Conservation (phyloP, 2,888 invertebrate species). For the Ochlodes sylvanus region DNA sequence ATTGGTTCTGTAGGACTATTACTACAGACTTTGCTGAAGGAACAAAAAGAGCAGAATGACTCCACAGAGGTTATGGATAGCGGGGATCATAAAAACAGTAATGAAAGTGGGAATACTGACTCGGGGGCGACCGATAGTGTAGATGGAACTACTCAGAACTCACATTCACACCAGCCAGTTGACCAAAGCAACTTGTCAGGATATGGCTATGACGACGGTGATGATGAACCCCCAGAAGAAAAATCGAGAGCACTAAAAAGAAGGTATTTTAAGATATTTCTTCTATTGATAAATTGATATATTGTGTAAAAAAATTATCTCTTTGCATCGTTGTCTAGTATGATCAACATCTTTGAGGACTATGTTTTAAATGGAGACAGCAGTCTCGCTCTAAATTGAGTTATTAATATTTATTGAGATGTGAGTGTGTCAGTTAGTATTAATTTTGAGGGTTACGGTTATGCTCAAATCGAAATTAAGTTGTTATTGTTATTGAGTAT, state of each 20-base stretch:
- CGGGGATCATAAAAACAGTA: slow-evolving; percentile 51
- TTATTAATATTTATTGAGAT: too few species aligned
- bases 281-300: not conserved
- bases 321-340: too few species aligned
- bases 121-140: slow-evolving; percentile 13
- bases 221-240: slow-evolving; percentile 81
- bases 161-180: slow-evolving; percentile 7
- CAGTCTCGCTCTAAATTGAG: too few species aligned
- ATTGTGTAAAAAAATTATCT: too few species aligned
- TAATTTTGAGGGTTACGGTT: too few species aligned
- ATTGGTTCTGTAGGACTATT: slow-evolving; percentile 85
- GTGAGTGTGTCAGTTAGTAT: too few species aligned
- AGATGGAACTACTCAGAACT: slow-evolving; percentile 19
- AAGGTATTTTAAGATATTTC: slow-evolving; percentile 64
- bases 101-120: slow-evolving; percentile 29
- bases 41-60: slow-evolving; percentile 57
- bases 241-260: slow-evolving; percentile 81
- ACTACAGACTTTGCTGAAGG: slow-evolving; percentile 82
- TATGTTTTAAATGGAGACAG: too few species aligned
- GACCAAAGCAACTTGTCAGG: slow-evolving; percentile 31
- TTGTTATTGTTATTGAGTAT: too few species aligned
- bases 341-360: too few species aligned
- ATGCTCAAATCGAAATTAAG: too few species aligned
- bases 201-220: slow-evolving; percentile 68
- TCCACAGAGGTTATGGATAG: slow-evolving; percentile 56